Base-by-base conservation (phyloP, 64 coral and sea anemone species). In the Catalaphyllia jardinei region DNA sequence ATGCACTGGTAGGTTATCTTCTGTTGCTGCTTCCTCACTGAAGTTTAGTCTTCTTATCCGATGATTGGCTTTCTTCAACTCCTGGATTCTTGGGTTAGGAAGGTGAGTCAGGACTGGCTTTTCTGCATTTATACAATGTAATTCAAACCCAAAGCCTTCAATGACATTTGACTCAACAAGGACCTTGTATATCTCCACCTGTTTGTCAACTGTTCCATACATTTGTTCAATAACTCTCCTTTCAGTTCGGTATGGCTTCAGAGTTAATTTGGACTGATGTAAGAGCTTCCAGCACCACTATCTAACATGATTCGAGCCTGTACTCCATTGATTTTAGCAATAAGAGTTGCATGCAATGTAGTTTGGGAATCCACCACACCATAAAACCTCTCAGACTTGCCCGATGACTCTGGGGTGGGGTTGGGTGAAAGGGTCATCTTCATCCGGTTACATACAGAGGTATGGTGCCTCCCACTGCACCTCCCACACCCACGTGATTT, bases 181-280 rank as follows among this genome's bases (percentile, higher is more conserved):
- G 72, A 92, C 59, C 39, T 86, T 78, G 60, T 86, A 78, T 17
- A 86, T 50, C 42, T 92, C 90, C 33, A 86, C 82, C 4, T 54
- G 10, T 39, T 78, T 86, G 59, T 92, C 74, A 1, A 92, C 81
- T 42, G 90, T 86, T 25, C 78, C 89, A 75, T 83, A 90, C 89
- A 90, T 90, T 62, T 90, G 80, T n/a, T 91, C 93, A 33, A 86
- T 90, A 7, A 86, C 59, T 49, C 93, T 77, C 63, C 88, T 94
- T 27, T 94, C 74, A 72, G 52, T 77, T 39, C 25, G 61, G 33
- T 20, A 35, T 28, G 80, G 92, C 31, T 86, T 86, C 0, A 86
- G 14, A 50, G 79, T 90, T 22, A 94, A 55, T 67, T 94, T 64
- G 31, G 71, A 49, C 80, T 89, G 24, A 95, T 94, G 52, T 91